These are phyloP conservation scores for Natrix natrix DNA, from an alignment of 2,797 vertebrate genomes.

Conservation along the genomic window DNA sequence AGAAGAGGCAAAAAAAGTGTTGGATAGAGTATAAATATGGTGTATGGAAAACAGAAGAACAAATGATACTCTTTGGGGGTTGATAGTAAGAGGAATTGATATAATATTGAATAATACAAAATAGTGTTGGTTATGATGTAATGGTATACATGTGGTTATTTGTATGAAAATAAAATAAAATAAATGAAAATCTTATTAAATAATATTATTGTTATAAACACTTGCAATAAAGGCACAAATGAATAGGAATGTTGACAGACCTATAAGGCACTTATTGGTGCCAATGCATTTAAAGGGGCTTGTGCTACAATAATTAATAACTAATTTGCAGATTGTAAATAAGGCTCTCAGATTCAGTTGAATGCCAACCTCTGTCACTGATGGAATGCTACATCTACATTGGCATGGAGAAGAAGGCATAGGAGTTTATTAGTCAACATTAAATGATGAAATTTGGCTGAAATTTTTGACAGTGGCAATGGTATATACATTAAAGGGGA, in stretches of 20 bases:
- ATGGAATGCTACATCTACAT: neutral
- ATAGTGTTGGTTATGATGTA: too few relatives aligned
- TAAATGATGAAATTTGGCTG: neutral
- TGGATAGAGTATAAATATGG: too few relatives aligned
- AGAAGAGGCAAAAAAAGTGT: too few relatives aligned
- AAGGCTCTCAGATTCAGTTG: neutral
- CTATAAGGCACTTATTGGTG: conserved; percentile 63
- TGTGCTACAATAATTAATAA: neutral
- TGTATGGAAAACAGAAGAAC: too few relatives aligned
- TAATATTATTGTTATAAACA: conserved; percentile 52
- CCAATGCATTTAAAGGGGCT: conserved; percentile 45
- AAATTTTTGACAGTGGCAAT: neutral
- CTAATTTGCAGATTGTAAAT: neutral
- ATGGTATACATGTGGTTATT: too few relatives aligned
- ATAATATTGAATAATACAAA: too few relatives aligned
- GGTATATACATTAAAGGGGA: neutral
- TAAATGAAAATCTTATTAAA: too few relatives aligned
- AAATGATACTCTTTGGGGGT: too few relatives aligned
- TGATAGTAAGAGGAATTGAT: too few relatives aligned
- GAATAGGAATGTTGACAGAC: conserved; percentile 54
- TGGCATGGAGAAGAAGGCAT: neutral
- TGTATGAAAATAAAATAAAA: too few relatives aligned
- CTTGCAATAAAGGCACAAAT: conserved; percentile 67
- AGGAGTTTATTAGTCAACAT: neutral
- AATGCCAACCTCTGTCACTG: neutral